Conservation (phyloP, 1,140 invertebrate genomes). For the Pseudobourletiella spinata region DNA sequence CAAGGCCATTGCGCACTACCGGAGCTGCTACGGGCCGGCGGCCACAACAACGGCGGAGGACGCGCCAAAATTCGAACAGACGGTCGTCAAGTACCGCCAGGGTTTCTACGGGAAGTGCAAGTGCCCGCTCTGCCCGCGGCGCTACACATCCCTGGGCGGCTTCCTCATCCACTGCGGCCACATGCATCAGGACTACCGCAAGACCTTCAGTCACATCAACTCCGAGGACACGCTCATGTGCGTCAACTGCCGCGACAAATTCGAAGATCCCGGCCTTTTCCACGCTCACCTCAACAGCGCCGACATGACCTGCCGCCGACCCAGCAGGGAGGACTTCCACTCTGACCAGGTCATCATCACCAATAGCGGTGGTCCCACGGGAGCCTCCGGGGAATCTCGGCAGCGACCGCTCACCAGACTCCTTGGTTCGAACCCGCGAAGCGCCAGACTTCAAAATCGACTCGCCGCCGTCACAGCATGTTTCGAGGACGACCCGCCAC, state of each 20-base stretch:
- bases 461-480: constrained; percentile 1
- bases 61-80: constrained; percentile 19
- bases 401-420: not conserved
- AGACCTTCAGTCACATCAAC: constrained; percentile 9
- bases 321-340: not conserved
- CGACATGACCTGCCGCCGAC: not conserved
- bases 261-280: constrained; percentile 4
- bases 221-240: constrained; percentile 20
- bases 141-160: constrained; percentile 20
- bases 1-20: constrained; percentile 23
- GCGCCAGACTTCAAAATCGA: constrained; percentile 23
- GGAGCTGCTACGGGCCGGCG: constrained; percentile 25
- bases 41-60: too few relatives aligned
- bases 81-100: constrained; percentile 30
- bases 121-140: constrained; percentile 32
- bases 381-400: not conserved
- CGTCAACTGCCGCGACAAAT: constrained; percentile 16
- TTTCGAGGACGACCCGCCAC: not conserved
- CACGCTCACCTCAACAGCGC: constrained; percentile 17
- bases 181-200: constrained; percentile 22
- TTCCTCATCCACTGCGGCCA: constrained; percentile 31
- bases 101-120: constrained; percentile 28
- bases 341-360: too few relatives aligned
- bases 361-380: not conserved
- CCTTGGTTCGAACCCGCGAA: constrained; percentile 16